Evolutionary conservation across 2,797 vertebrate species (phyloP), one percentile per base, ranked within the genome.

Genomic region (Schizopygopsis pylzovi): DNA sequence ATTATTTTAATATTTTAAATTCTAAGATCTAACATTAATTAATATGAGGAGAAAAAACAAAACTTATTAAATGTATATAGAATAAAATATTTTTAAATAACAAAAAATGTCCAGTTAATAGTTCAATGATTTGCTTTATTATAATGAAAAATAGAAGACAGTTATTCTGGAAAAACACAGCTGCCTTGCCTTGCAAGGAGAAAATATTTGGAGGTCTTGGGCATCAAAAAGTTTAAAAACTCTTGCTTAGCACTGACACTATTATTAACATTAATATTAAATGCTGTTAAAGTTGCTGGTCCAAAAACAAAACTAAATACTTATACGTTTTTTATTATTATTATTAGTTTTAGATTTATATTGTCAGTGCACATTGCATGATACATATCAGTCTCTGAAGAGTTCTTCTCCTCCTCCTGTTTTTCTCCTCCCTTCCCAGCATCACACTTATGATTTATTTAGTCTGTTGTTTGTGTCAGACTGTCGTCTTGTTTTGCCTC

Each of bases 401-500:
- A 63, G 49, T 20, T 28, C 61, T 72, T 71, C 75, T 52, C 61
- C 59, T 61, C 28, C 68, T 47, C 39, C 22, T 25, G 77, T 63
- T 63, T 77, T 80, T 67, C 63, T 68, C 56, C 59, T 52, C 49
- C 76, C 43, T 43, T 79, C 76, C 71, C 76, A 85, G 76, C 78
- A 84, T 88, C 77, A 86, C 77, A 84, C 84, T 87, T 89, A 91
- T 90, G 88, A 86, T 87, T 89, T 87, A 86, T 90, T 63, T 82
- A 81, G 86, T 86, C 72, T 13, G 67, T 88, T 90, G 87, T 86
- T 84, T 89, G 83, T 87, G 89, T 88, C 89, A 70, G 84, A 87
- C 86, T 92, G 87, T 92, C 90, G 87, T 91, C 86, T 89, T 87
- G 76, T 90, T 92, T 91, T 89, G 88, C 92, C 87, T 92, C 88